phyloP scores from a whole-genome alignment of 2,113 vertebrate species.

The Sardina pilchardus region DNA sequence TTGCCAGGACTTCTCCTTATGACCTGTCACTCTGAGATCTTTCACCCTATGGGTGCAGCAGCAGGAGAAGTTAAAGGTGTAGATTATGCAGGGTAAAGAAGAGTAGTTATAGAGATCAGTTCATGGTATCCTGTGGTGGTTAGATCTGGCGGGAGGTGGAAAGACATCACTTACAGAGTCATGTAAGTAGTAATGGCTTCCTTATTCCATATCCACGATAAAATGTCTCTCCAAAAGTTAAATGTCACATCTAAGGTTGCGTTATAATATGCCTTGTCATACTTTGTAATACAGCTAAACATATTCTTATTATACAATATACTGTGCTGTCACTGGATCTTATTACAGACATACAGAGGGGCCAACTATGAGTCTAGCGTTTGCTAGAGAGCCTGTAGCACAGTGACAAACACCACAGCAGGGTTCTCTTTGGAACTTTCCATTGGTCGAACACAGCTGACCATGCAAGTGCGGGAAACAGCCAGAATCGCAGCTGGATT shows the following conservation, averaged over 20 bases:
- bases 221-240: background rate
- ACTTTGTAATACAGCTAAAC: background rate
- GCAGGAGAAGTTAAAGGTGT: too few relatives aligned
- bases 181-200: background rate
- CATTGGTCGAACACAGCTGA: conserved; percentile 62
- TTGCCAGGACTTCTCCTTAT: too few relatives aligned
- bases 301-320: background rate
- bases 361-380: conserved; percentile 67
- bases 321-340: conserved; percentile 42
- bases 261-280: background rate
- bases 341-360: conserved; percentile 65
- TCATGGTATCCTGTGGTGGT: too few relatives aligned
- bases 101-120: too few relatives aligned
- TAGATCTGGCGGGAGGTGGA: background rate
- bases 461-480: conserved; percentile 64
- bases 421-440: conserved; percentile 35
- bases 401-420: conserved; percentile 45
- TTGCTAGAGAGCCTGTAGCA: conserved; percentile 55
- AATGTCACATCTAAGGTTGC: background rate
- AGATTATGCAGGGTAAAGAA: too few relatives aligned
- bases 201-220: background rate
- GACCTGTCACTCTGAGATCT: too few relatives aligned
- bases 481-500: conserved; percentile 49
- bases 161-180: background rate
- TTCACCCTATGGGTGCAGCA: too few relatives aligned